Base-by-base conservation (phyloP, 2,888 invertebrate genomes). In the Sceliomorpha sp. region DNA sequence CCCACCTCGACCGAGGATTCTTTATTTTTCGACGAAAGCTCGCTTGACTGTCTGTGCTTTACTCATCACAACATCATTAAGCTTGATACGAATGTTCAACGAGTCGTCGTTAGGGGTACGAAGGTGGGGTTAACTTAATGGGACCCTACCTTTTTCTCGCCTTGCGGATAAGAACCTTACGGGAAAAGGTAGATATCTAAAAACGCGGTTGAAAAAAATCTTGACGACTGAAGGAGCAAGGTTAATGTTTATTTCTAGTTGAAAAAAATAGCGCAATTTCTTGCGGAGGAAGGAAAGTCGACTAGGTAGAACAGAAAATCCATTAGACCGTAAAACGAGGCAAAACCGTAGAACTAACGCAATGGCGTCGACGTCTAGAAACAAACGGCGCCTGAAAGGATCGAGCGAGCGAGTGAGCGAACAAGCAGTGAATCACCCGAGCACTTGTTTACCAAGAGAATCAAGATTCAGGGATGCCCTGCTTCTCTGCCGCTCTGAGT, bases 381-480 rank as follows among this genome's bases (percentile, higher is more conserved):
- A 86, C 82, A 86, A 86, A 86, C 83, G 86, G 82, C 81, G 80
- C 78, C 79, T 79, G 83, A 85, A 80, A 83, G 82, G 76, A 85
- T 80, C 79, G 85, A 85, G 80, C 79, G 85, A 83, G 83, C 83
- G 51, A 70, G 80, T 78, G 85, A 83, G 83, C 83, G 45, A 70
- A 60, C 53, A 84, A 85, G 86, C 86, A 85, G 85, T 86, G 85
- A 86, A 86, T 86, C 85, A 86, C 85, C 85, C 83, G 78, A 85
- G 84, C 85, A 81, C 83, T 86, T 86, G 86, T 86, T 86, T 86
- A 86, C 86, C 83, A 78, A 86, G 81, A 77, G 83, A 86, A 86
- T 86, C 85, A 85, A 82, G 80, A 85, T 86, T 84, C 85, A 82
- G 78, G 81, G 80, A 82, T 81, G 85, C 79, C 76, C 70, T 68